A percentile compares a stretch with the other conserved stretches of the same genome.
phyloP scores from a whole-genome alignment of 2,113 vertebrate genomes.

The Larimichthys crocea region DNA sequence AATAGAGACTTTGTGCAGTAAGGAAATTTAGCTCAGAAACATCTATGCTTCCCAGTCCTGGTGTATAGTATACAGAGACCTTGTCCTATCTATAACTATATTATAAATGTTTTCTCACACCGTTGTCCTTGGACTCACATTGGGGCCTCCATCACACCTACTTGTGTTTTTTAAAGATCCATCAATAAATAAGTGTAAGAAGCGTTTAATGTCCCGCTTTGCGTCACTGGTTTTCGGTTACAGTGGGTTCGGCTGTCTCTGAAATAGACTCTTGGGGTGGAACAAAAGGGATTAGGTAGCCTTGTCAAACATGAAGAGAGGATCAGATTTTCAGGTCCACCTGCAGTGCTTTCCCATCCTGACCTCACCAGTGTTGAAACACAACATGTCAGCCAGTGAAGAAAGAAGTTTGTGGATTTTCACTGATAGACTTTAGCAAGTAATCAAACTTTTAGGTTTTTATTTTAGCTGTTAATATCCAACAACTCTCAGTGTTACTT shows the following conservation, averaged over 20 bases:
- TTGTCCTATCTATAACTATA: too few relatives aligned
- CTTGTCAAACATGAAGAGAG: slow-evolving; percentile 55
- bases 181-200: slow-evolving; percentile 79
- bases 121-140: slow-evolving; percentile 8
- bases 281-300: slow-evolving; percentile 76
- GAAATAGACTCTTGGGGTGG: slow-evolving; percentile 68
- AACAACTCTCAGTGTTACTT: slow-evolving; percentile 21
- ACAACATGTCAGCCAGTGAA: not conserved
- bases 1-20: not conserved
- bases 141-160: not conserved
- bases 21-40: not conserved
- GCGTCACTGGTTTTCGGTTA: slow-evolving; percentile 76
- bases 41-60: not conserved
- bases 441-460: not conserved
- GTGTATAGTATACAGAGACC: not conserved
- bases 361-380: slow-evolving; percentile 12
- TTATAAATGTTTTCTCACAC: not conserved
- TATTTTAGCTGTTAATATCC: not conserved
- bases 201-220: slow-evolving; percentile 70
- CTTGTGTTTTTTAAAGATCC: slow-evolving; percentile 20
- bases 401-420: not conserved
- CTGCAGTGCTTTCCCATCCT: slow-evolving; percentile 52
- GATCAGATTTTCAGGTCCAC: slow-evolving; percentile 74
- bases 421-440: not conserved
- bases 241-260: slow-evolving; percentile 65